A percentile compares a stretch with the other conserved stretches of the same genome.
Evolutionary conservation across 2,888 invertebrate genomes (phyloP).

Genomic region (Spialia ferax): DNA sequence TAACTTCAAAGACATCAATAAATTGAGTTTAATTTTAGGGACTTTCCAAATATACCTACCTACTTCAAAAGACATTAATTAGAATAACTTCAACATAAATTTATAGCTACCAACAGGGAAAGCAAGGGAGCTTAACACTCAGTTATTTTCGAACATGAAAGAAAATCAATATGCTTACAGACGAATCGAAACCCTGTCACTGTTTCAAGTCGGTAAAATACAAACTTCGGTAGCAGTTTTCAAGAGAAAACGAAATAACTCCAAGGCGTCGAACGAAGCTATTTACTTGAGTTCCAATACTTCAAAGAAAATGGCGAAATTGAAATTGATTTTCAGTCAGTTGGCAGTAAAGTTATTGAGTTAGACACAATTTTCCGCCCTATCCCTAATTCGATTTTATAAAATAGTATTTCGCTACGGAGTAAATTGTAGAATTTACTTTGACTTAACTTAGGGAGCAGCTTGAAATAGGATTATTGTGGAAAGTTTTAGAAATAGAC

Average conservation of each 20-base stretch:
- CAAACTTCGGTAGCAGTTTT: background rate
- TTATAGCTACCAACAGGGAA: too few relatives aligned
- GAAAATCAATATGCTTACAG: background rate
- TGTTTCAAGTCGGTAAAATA: background rate
- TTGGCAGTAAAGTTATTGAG: conserved; percentile 15
- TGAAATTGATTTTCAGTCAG: conserved; percentile 27
- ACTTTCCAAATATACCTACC: too few relatives aligned
- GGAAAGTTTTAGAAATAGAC: background rate
- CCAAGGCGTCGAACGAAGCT: background rate
- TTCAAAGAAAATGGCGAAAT: conserved; percentile 12
- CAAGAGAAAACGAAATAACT: background rate
- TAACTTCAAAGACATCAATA: too few relatives aligned
- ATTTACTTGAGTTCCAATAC: conserved; percentile 13
- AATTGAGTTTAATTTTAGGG: too few relatives aligned
- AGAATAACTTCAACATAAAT: too few relatives aligned
- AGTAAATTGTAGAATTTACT: conserved; percentile 15
- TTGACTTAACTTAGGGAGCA: background rate
- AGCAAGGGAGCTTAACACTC: too few relatives aligned
- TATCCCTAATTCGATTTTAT: conserved; percentile 22
- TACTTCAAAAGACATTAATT: too few relatives aligned
- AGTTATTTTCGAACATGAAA: too few relatives aligned
- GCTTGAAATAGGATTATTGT: background rate
- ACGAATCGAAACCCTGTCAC: background rate
- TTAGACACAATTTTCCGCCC: conserved; percentile 19
- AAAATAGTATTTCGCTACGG: conserved; percentile 21